These are phyloP conservation scores for Ceyx melanurus DNA, from an alignment of 2,113 vertebrate genomes.

Conservation along the genomic window DNA sequence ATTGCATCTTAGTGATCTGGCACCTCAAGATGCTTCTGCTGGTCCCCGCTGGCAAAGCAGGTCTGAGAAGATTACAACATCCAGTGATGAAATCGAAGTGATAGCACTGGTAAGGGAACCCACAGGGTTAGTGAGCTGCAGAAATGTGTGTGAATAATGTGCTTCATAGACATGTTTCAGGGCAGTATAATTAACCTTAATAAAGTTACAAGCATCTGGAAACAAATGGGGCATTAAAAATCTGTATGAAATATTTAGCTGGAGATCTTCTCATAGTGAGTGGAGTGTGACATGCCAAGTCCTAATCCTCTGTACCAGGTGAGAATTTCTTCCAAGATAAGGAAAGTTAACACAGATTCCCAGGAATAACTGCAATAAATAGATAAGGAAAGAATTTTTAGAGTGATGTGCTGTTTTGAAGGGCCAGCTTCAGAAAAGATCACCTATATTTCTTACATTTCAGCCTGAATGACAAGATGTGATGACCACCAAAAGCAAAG, in stretches of 20 bases:
- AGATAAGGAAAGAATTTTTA: neutral
- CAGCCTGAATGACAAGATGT: neutral
- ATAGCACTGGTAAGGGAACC: neutral
- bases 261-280: neutral
- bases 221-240: slow-evolving; percentile 61
- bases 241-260: slow-evolving; percentile 45
- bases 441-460: neutral
- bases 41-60: neutral
- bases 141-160: slow-evolving; percentile 29
- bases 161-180: slow-evolving; percentile 14
- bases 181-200: slow-evolving; percentile 65
- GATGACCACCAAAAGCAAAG: neutral
- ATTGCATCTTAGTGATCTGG: neutral
- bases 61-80: neutral
- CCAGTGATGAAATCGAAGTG: neutral
- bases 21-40: neutral
- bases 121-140: neutral
- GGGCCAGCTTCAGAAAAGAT: neutral
- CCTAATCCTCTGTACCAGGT: neutral
- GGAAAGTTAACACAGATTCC: neutral
- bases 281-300: neutral
- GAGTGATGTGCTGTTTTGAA: neutral
- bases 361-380: neutral
- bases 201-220: slow-evolving; percentile 59
- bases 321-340: neutral